These are phyloP conservation scores for Steromphala cineraria DNA, from an alignment of 2,888 invertebrate species.

Conservation along the genomic window DNA sequence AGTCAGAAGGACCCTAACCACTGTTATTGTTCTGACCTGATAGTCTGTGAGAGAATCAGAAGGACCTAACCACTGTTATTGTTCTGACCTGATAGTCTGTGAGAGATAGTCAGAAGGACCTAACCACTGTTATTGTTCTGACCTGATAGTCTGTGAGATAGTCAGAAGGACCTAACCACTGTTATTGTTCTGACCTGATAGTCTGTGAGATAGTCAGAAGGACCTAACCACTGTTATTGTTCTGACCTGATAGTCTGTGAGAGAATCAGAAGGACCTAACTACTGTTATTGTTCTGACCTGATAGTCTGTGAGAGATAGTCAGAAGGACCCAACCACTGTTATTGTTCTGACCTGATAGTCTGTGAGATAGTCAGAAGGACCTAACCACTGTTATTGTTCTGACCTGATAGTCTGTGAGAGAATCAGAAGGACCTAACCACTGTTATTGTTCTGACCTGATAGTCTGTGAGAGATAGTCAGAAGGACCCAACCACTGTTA, in stretches of 20 bases:
- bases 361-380: too few relatives aligned
- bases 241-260: conserved; percentile 86
- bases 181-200: conserved; percentile 80
- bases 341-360: conserved; percentile 82
- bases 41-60: conserved; percentile 86
- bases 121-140: conserved; percentile 68
- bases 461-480: conserved; percentile 85
- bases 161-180: too few relatives aligned
- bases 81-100: conserved; percentile 85
- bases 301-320: conserved; percentile 85
- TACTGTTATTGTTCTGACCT: conserved; percentile 78
- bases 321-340: too few relatives aligned
- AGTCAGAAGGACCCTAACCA: too few relatives aligned
- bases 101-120: conserved; percentile 82
- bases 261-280: too few relatives aligned
- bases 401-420: conserved; percentile 86
- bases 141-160: conserved; percentile 87
- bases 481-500: too few relatives aligned
- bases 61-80: too few relatives aligned
- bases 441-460: conserved; percentile 79
- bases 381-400: conserved; percentile 59
- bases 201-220: too few relatives aligned
- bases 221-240: too few relatives aligned
- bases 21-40: conserved; percentile 79
- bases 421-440: too few relatives aligned